These are phyloP conservation scores for Notolabrus celidotus DNA, from an alignment of 2,797 vertebrate genomes.

Conservation along the genomic window DNA sequence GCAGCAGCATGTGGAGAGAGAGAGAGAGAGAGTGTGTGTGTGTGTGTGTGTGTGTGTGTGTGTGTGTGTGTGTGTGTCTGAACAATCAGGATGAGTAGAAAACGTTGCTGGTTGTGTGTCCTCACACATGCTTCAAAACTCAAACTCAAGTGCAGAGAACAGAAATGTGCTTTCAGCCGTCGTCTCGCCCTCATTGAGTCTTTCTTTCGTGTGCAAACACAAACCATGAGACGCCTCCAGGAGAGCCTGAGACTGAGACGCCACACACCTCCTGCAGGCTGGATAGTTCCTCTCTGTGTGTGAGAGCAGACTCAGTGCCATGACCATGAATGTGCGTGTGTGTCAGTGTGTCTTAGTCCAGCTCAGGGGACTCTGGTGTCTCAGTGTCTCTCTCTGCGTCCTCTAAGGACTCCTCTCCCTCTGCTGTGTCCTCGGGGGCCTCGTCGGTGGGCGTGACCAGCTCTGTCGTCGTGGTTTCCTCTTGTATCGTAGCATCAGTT, in stretches of 20 bases:
- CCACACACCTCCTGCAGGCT: conserved; percentile 33
- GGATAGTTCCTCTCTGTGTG: conserved; percentile 13
- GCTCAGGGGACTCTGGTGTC: conserved; percentile 69
- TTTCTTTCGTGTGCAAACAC: conserved; percentile 72
- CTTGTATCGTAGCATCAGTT: conserved; percentile 50
- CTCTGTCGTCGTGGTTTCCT: conserved; percentile 56
- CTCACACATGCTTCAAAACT: conserved; percentile 31
- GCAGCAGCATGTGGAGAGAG: conserved; percentile 27
- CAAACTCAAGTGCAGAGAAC: conserved; percentile 44
- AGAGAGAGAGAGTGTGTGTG: too few relatives aligned
- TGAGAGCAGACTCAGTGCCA: conserved; percentile 34
- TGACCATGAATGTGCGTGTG: conserved; percentile 11
- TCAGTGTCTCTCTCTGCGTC: conserved; percentile 40
- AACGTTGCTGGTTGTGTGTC: conserved; percentile 76
- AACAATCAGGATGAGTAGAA: conserved; percentile 63
- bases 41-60: conserved; percentile 12
- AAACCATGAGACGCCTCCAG: conserved; percentile 53
- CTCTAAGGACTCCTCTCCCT: conserved; percentile 26
- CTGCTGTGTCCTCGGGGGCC: conserved; percentile 4
- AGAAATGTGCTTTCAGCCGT: conserved; percentile 65
- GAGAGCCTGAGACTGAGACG: conserved; percentile 46
- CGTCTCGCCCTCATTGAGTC: conserved; percentile 20
- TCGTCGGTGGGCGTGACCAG: conserved; percentile 48
- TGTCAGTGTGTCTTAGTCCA: conserved; percentile 62
- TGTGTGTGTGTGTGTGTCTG: conserved; percentile 36